These are phyloP conservation scores for Athalia rosae DNA, from an alignment of 2,888 invertebrate genomes.

Conservation along the genomic window DNA sequence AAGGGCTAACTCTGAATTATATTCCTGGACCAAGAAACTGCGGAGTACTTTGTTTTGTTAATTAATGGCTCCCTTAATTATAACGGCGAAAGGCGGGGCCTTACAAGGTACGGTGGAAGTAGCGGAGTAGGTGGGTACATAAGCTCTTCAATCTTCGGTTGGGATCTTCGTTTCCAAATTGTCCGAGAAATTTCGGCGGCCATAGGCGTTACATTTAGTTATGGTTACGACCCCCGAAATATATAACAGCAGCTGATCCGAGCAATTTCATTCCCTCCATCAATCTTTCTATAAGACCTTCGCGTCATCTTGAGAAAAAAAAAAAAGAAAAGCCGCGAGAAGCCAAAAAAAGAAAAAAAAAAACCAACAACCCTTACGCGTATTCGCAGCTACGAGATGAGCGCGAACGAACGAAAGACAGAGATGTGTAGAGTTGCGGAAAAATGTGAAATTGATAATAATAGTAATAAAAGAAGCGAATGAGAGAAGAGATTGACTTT, in stretches of 20 bases:
- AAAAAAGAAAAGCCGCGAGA: background rate
- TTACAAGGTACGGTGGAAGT: background rate
- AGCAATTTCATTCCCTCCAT: conserved; percentile 34
- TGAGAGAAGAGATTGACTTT: background rate
- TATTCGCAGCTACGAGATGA: no score
- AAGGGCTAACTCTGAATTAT: conserved; percentile 12
- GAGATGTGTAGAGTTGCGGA: no score
- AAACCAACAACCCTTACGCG: background rate
- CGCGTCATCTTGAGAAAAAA: conserved; percentile 10
- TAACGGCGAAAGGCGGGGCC: background rate
- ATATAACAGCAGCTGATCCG: conserved; percentile 14
- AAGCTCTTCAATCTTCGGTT: background rate
- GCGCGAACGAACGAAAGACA: background rate
- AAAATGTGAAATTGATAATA: conserved; percentile 1
- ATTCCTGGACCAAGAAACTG: background rate
- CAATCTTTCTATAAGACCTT: conserved; percentile 15
- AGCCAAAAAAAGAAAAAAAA: background rate
- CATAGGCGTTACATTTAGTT: no score
- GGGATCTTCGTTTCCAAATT: background rate
- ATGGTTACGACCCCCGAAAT: no score
- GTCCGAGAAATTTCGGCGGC: background rate
- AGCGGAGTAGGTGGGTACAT: background rate
- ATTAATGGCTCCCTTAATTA: conserved; percentile 34
- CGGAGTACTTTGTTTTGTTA: conserved; percentile 26
- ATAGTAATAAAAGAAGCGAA: background rate